Conservation (phyloP, 1,140 invertebrate genomes). For the Bicyclus anynana region DNA sequence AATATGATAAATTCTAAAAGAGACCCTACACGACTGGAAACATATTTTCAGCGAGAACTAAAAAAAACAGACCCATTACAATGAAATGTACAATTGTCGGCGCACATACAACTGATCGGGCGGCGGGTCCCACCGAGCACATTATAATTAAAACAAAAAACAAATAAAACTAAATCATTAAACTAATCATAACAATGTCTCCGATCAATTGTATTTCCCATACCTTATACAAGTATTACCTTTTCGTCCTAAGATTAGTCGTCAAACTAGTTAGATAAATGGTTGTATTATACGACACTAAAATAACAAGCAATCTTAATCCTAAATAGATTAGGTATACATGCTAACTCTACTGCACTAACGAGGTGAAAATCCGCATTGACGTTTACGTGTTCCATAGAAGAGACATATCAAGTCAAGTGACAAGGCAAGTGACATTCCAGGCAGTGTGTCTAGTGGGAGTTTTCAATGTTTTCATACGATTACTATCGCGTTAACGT, state of each 20-base stretch:
- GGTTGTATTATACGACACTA: slow-evolving; percentile 35
- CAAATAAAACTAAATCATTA: neutral
- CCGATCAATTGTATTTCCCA: slow-evolving; percentile 51
- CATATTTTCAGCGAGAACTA: neutral
- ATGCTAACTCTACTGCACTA: slow-evolving; percentile 10
- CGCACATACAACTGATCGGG: slow-evolving; percentile 46
- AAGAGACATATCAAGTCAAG: too few species aligned
- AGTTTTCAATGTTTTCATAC: too few species aligned
- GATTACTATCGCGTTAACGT: too few species aligned
- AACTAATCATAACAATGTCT: slow-evolving; percentile 22
- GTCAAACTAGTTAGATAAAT: slow-evolving; percentile 12
- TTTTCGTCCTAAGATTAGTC: slow-evolving; percentile 15
- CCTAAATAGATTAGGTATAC: slow-evolving; percentile 36
- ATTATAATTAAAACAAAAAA: slow-evolving; percentile 23
- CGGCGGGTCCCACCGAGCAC: slow-evolving; percentile 30
- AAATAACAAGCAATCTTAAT: slow-evolving; percentile 56
- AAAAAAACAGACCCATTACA: slow-evolving; percentile 52
- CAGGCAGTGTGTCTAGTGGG: too few species aligned
- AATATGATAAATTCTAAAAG: too few species aligned
- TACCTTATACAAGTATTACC: slow-evolving; percentile 11
- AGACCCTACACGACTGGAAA: neutral
- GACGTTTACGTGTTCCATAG: neutral
- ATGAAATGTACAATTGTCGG: slow-evolving; percentile 68
- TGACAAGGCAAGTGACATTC: too few species aligned
- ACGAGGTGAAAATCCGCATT: neutral